Base-by-base conservation (phyloP, 2,888 invertebrate species). In the Lumbricus terrestris region DNA sequence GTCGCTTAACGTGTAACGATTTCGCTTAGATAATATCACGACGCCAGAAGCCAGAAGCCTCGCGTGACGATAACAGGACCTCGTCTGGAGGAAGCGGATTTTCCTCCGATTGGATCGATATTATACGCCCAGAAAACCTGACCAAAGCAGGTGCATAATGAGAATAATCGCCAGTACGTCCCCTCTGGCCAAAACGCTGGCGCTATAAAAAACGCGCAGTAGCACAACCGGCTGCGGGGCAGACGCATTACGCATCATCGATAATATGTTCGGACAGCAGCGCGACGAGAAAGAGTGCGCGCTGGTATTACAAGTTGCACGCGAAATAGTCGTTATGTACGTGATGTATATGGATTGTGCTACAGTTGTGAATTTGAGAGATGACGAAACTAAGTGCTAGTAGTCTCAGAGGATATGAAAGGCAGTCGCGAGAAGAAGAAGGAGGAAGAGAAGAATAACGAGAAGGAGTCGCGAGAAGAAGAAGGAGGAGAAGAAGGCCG, bases 311-410 rank as follows among this genome's bases (percentile, higher is more conserved):
- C 69, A 69, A 69, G 69, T 69, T 69, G 69, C 69, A 69, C 69
- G 69, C 69, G 69, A 69, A 69, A 69, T 11, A 13, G 69, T 69
- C 69, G 69, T 69, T 69, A 69, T 69, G n/a, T n/a, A n/a, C 69
- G 69, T n/a, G n/a, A 1, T 29, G n/a, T n/a, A n/a, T n/a, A 69
- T n/a, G n/a, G n/a, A n/a, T n/a, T n/a, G n/a, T n/a, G 8, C 1
- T 47, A 15, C 47, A 29, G 29, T 37, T 20, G 94, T 93, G 91
- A 90, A 40, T 88, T 33, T 88, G 34, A 42, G 38, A 33, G 69
- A 69, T 69, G 69, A 69, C n/a, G 69, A 69, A 69, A 69, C 69
- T n/a, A 69, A 47, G 23, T 47, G 4, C 8, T 69, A n/a, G 69
- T 13, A n/a, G 69, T 69, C 69, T n/a, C n/a, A n/a, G 69, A 69